Base-by-base conservation (phyloP, 2,888 invertebrate genomes). In the Pyrrhia umbra region DNA sequence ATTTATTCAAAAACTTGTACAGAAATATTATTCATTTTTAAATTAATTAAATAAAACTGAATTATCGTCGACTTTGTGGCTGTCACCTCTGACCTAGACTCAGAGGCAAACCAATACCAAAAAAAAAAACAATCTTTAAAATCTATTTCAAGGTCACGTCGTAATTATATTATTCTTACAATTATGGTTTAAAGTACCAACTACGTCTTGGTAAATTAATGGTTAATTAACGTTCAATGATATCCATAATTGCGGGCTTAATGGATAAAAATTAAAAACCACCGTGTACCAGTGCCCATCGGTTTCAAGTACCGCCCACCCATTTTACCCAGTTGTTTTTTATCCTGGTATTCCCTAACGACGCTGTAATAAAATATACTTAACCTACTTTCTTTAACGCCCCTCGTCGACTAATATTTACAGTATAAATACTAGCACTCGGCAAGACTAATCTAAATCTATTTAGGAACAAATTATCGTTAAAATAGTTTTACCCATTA, bases 351-450 rank as follows among this genome's bases (percentile, higher is more conserved):
- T 62, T 47, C 56, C 52, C 46, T 69, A 69, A 77, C 58, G 60
- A 78, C 15, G 49, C 52, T 51, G 62, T 65, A 62, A 69, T 77
- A 74, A 75, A 63, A 69, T 70, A 58, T 64, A 77, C 42, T 60
- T 74, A 62, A 77, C 70, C 78, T 46, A 65, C 15, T 60, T 75
- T 57, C 54, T 56, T 51, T 21, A 57, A 54, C 58, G 42, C 23
- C 46, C 49, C 20, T 57, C 49, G 54, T 47, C 25, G 58, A 59
- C 49, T 42, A 77, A 74, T 75, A 74, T 74, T 77, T 57, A 51
- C 54, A 23, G 45, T 39, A 25, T 62, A 72, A 73, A 63, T 61
- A 73, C 20, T 43, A 57, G 34, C 18, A 62, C 61, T 54, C 40
- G 34, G 23, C 16, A 45, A 47, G 43, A 20, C 45, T 40, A 18